A percentile compares a stretch with the other conserved stretches of the same genome.
These are phyloP conservation scores for Trididemnum clinides DNA, from an alignment of 23 tunicate genomes.

Conservation along the genomic window DNA sequence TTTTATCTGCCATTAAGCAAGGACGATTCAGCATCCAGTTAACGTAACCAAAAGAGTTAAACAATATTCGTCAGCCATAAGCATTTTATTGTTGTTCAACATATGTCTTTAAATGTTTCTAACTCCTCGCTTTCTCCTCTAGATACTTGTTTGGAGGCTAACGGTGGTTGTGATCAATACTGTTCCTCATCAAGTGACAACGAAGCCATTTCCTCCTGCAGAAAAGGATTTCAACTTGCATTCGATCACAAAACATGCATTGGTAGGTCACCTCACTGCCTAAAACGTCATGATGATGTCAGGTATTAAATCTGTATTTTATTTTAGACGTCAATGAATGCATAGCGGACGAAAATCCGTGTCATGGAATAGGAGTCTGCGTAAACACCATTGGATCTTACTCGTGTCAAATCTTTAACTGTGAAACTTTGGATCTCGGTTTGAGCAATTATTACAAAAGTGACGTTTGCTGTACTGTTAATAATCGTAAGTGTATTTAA, in stretches of 20 bases:
- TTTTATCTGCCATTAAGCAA: too few species aligned
- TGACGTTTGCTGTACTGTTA: conserved; percentile 14
- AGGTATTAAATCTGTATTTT: background rate
- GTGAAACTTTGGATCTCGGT: background rate
- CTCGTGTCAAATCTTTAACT: conserved; percentile 38
- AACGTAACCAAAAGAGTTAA: too few species aligned
- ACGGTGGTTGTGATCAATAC: conserved; percentile 42
- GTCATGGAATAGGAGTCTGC: conserved; percentile 8
- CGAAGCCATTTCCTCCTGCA: conserved; percentile 1
- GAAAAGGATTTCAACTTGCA: conserved; percentile 12
- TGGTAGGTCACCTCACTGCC: background rate
- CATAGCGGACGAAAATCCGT: background rate
- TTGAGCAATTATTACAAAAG: conserved; percentile 43
- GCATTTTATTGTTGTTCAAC: too few species aligned
- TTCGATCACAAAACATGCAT: conserved; percentile 14
- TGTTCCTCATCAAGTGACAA: conserved; percentile 14
- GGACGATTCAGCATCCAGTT: too few species aligned
- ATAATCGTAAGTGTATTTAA: background rate
- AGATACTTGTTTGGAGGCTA: conserved; percentile 25
- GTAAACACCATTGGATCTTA: conserved; percentile 54
- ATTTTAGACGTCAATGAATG: conserved; percentile 50
- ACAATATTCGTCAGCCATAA: too few species aligned
- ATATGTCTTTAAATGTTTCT: too few species aligned
- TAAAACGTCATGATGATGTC: background rate
- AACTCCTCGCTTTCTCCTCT: background rate